Percentiles rank a stretch among this genome's conserved stretches.
Evolutionary conservation across 2,888 invertebrate species (phyloP).

Genomic region (Tetanocera ferruginea): DNA sequence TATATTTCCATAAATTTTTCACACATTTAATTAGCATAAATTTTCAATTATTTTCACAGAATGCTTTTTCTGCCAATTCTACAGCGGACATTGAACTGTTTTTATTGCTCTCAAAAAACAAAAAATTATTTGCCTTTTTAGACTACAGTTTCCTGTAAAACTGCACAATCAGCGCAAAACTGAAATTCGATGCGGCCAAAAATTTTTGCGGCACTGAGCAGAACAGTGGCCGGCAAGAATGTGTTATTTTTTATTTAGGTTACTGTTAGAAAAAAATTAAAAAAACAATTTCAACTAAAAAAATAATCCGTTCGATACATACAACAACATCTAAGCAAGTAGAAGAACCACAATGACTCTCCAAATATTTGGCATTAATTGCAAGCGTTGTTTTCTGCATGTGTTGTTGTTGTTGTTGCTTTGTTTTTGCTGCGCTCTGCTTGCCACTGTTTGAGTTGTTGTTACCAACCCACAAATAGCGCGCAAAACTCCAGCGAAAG

Average conservation of each 20-base stretch:
- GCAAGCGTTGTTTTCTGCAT: neutral
- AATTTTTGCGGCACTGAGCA: neutral
- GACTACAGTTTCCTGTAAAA: neutral
- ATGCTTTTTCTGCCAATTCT: no score
- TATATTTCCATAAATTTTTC: no score
- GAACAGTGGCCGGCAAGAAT: neutral
- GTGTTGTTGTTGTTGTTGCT: constrained; percentile 19
- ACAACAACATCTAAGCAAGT: neutral
- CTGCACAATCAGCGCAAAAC: neutral
- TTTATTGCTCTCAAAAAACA: no score
- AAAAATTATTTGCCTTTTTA: neutral
- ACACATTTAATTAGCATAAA: no score
- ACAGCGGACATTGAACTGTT: no score
- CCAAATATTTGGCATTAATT: constrained; percentile 33
- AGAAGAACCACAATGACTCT: constrained; percentile 23
- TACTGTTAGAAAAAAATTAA: neutral
- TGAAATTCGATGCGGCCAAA: constrained; percentile 28
- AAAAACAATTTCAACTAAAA: neutral
- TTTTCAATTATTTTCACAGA: no score
- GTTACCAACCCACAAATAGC: neutral
- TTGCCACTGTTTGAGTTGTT: constrained; percentile 1
- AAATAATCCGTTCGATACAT: neutral
- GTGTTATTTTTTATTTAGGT: constrained; percentile 26
- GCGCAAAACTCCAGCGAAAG: neutral
- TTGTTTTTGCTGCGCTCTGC: neutral